These are phyloP conservation scores for Augochlora pura DNA, from an alignment of 1,140 invertebrate genomes.

Conservation along the genomic window DNA sequence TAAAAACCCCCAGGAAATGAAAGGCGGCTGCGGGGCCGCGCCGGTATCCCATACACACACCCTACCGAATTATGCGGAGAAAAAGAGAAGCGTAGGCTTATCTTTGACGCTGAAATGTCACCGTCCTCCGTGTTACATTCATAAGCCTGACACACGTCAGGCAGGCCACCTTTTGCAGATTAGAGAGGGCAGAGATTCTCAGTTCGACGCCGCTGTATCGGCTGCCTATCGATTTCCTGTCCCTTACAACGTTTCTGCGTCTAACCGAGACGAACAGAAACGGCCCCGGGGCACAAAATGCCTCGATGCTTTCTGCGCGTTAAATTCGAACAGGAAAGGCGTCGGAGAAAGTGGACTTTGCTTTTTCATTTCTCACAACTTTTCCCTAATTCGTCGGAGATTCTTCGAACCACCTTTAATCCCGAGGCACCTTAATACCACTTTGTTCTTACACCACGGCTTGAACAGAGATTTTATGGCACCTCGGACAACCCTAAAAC, in stretches of 20 bases:
- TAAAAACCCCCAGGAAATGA: conserved; percentile 33
- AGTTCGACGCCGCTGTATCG: background rate
- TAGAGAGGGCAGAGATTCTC: conserved; percentile 40
- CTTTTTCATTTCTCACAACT: no score
- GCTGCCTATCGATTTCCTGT: conserved; percentile 16
- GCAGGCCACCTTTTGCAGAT: conserved; percentile 22
- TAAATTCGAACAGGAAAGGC: no score
- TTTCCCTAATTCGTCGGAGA: no score
- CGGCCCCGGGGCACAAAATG: background rate
- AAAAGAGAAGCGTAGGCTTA: conserved; percentile 32
- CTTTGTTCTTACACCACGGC: no score
- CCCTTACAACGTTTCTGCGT: background rate
- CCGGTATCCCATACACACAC: conserved; percentile 8
- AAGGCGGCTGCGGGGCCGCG: conserved; percentile 7
- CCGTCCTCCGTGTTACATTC: conserved; percentile 44
- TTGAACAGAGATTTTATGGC: no score
- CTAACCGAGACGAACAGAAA: background rate
- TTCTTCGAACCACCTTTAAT: no score
- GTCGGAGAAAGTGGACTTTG: no score
- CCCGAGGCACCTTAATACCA: no score
- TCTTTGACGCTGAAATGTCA: conserved; percentile 41
- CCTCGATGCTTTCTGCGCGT: no score
- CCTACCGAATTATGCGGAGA: conserved; percentile 25
- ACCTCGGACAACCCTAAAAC: no score
- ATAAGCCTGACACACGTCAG: conserved; percentile 22